Percentiles rank a stretch among this genome's conserved stretches.
Conservation (phyloP, 2,797 vertebrate genomes). For the Pogoniulus pusillus region DNA sequence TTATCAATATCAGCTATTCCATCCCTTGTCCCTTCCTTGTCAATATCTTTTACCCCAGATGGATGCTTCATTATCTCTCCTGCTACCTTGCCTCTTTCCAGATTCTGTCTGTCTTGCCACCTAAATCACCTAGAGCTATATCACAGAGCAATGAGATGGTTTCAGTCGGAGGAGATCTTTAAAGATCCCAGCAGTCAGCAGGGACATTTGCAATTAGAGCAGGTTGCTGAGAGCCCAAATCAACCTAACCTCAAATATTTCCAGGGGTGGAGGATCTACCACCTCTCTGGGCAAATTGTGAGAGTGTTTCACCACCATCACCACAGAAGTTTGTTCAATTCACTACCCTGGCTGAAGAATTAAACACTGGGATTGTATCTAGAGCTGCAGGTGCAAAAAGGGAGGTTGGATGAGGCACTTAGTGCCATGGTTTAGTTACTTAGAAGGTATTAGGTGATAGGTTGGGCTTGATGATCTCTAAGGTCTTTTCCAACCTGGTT, state of each 20-base stretch:
- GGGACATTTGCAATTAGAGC: not conserved
- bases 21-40: not conserved
- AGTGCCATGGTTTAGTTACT: no score
- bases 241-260: not conserved
- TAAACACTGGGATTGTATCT: not conserved
- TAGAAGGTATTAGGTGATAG: no score
- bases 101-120: not conserved
- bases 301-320: not conserved
- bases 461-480: no score
- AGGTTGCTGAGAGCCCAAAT: not conserved
- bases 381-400: not conserved
- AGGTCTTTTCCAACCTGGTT: no score
- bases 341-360: not conserved
- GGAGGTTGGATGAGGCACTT: no score
- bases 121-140: not conserved
- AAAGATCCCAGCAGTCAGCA: not conserved
- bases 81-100: rapidly evolving
- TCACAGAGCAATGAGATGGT: not conserved
- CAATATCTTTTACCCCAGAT: not conserved
- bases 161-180: not conserved
- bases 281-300: not conserved
- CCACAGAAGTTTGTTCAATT: not conserved
- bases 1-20: not conserved
- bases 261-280: not conserved
- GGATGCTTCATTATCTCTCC: not conserved